phyloP scores from a whole-genome alignment of 2,113 vertebrate genomes.

The Oncorhynchus clarkii region DNA sequence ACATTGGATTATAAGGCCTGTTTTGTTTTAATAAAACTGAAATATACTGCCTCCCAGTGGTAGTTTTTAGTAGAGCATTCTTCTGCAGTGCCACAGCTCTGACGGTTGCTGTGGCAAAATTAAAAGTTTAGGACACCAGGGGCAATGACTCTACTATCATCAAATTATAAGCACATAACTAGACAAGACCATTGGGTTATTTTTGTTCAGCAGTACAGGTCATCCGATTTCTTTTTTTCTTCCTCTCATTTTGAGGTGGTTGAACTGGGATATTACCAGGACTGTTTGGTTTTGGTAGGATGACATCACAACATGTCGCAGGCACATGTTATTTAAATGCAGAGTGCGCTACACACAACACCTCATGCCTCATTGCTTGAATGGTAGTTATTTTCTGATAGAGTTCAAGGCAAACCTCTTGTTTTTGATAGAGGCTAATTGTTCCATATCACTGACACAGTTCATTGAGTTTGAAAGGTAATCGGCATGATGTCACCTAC shows the following conservation, averaged over 20 bases:
- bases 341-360: neutral
- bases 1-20: neutral
- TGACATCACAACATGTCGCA: neutral
- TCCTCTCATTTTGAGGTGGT: neutral
- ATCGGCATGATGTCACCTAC: neutral
- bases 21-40: slow-evolving; percentile 4
- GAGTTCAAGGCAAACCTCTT: neutral
- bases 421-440: neutral
- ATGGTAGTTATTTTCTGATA: neutral
- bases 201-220: too few relatives aligned
- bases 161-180: too few relatives aligned
- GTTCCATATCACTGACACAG: neutral
- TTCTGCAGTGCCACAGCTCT: too few relatives aligned
- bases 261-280: neutral
- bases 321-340: neutral
- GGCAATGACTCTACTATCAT: neutral
- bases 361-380: neutral
- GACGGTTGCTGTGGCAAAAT: too few relatives aligned
- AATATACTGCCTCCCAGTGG: slow-evolving; percentile 44
- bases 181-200: too few relatives aligned
- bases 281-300: too few relatives aligned
- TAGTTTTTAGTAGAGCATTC: slow-evolving; percentile 1
- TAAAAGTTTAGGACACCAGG: too few relatives aligned
- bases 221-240: too few relatives aligned
- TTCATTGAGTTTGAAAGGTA: slow-evolving; percentile 11